Percentiles rank a stretch among this genome's conserved stretches.
Conservation (phyloP, 1,140 invertebrate species). For the Drosophila arizonae region DNA sequence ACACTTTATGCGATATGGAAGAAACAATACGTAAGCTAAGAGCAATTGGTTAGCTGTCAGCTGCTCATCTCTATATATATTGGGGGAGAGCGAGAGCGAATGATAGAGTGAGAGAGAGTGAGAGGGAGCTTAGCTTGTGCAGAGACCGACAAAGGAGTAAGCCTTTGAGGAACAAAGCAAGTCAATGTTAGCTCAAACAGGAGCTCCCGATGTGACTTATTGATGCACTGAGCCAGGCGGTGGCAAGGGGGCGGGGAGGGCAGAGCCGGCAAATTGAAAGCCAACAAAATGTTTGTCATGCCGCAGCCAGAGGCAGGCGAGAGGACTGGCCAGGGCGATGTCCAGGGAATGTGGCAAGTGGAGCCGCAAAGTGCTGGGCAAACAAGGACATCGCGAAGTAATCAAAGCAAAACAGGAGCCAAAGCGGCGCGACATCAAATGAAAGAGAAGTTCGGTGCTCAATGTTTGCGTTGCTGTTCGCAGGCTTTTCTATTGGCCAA, state of each 20-base stretch:
- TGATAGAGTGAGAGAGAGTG: no score
- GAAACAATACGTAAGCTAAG: no score
- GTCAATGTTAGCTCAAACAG: no score
- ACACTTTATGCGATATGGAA: no score
- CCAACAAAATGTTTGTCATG: slow-evolving; percentile 17
- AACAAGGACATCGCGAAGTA: slow-evolving; percentile 50
- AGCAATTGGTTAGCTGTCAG: not conserved
- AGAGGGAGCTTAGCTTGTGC: no score
- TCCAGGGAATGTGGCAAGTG: not conserved
- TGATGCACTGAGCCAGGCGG: not conserved
- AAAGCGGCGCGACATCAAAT: slow-evolving; percentile 4
- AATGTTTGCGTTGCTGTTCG: slow-evolving; percentile 44
- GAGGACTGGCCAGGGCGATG: not conserved
- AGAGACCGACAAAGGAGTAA: no score
- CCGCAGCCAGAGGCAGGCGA: slow-evolving; percentile 8
- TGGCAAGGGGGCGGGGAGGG: no score
- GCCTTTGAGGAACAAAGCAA: no score
- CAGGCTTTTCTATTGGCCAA: slow-evolving; percentile 32
- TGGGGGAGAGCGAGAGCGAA: no score
- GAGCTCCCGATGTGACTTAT: not conserved
- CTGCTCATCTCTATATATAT: no score
- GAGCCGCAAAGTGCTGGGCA: slow-evolving; percentile 44
- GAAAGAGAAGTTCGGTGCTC: not conserved
- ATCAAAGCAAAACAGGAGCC: slow-evolving; percentile 41
- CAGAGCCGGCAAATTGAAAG: slow-evolving; percentile 10